These are phyloP conservation scores for Zosterops hypoxanthus DNA, from an alignment of 2,113 vertebrate genomes.

Conservation along the genomic window DNA sequence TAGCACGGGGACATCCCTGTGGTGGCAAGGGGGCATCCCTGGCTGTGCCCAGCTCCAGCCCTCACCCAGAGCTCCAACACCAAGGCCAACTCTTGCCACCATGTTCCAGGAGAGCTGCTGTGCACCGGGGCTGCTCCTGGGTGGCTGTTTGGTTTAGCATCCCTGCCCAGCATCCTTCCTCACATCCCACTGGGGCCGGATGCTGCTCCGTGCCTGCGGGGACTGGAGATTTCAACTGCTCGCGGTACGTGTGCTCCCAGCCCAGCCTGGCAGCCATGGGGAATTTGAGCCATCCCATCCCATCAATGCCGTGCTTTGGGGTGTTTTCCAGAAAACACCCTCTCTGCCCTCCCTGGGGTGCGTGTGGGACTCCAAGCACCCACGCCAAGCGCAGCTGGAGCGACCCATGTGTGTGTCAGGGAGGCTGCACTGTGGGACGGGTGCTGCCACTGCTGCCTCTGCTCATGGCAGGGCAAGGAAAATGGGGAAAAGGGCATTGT, in stretches of 20 bases:
- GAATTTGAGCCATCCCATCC: fast-evolving
- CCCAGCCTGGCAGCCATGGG: fast-evolving
- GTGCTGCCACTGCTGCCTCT: not conserved
- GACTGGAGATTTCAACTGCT: fast-evolving
- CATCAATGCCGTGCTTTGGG: fast-evolving
- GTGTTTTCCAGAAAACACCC: not conserved
- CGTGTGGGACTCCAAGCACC: not conserved
- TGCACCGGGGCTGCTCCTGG: fast-evolving
- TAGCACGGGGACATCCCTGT: not conserved
- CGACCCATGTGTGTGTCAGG: fast-evolving
- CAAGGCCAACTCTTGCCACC: not conserved
- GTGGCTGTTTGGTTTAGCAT: not conserved
- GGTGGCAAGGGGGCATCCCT: not conserved
- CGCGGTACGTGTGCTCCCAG: fast-evolving
- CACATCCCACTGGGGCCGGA: fast-evolving
- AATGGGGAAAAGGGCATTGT: not conserved
- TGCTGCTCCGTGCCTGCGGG: fast-evolving
- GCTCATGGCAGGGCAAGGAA: fast-evolving
- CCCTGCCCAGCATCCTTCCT: not conserved
- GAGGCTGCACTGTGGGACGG: fast-evolving
- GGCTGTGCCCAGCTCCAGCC: fast-evolving
- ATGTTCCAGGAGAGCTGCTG: not conserved
- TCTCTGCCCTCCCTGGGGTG: not conserved
- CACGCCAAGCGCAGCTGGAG: fast-evolving
- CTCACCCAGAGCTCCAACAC: not conserved